A percentile compares a stretch with the other conserved stretches of the same genome.
Evolutionary conservation across 2,797 vertebrate genomes (phyloP).

Genomic region (Hippocampus kuda): DNA sequence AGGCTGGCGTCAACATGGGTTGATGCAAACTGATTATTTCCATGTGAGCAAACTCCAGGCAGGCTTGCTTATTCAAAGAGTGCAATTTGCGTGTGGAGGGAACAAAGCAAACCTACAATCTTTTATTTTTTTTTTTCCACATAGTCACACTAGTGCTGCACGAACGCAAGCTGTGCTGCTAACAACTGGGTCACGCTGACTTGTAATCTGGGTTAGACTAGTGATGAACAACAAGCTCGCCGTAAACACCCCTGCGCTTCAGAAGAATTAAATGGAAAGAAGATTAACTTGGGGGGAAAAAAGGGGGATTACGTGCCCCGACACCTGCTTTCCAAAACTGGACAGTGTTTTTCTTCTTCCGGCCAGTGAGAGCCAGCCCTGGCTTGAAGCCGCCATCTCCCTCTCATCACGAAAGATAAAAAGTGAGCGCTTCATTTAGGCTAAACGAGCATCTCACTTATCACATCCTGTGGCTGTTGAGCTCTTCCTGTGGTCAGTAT

Average conservation of each 20-base stretch:
- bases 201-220: constrained; percentile 1
- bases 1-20: neutral
- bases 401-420: constrained; percentile 40
- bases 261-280: neutral
- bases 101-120: constrained; percentile 48
- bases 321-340: neutral
- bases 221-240: neutral
- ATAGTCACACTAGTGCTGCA: constrained; percentile 24
- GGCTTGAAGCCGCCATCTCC: neutral
- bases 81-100: constrained; percentile 52
- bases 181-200: constrained; percentile 21
- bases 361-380: neutral
- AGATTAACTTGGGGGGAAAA: neutral
- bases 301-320: neutral
- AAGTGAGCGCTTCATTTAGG: constrained; percentile 49
- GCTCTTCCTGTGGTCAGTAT: constrained; percentile 56
- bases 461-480: constrained; percentile 44
- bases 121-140: constrained; percentile 36
- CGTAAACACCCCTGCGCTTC: neutral
- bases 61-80: constrained; percentile 53
- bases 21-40: constrained; percentile 47
- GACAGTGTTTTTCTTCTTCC: neutral
- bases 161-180: constrained; percentile 24
- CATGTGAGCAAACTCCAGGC: constrained; percentile 62
- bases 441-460: constrained; percentile 48